These are phyloP conservation scores for Solea senegalensis DNA, from an alignment of 2,113 vertebrate genomes.

Conservation along the genomic window DNA sequence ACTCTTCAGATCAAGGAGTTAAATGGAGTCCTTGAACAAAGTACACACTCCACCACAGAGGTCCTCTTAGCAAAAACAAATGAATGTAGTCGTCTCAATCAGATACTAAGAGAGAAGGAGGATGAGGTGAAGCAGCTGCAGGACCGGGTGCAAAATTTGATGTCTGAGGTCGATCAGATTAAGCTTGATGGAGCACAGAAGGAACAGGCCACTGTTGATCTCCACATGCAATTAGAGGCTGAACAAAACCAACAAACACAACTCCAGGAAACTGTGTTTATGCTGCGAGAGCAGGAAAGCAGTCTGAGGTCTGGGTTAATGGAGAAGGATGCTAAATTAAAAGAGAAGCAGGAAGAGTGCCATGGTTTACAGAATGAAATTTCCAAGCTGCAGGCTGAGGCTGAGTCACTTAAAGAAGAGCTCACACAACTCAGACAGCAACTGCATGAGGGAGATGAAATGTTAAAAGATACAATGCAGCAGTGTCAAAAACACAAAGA, in stretches of 20 bases:
- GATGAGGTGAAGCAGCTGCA: constrained; percentile 64
- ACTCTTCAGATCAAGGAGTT: constrained; percentile 69
- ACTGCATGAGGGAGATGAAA: constrained; percentile 71
- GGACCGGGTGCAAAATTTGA: constrained; percentile 72
- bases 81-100: constrained; percentile 75
- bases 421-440: constrained; percentile 54
- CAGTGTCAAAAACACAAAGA: constrained; percentile 73
- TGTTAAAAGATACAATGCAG: constrained; percentile 50
- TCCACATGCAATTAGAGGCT: constrained; percentile 54
- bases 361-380: constrained; percentile 65
- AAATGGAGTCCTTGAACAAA: constrained; percentile 75
- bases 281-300: constrained; percentile 78
- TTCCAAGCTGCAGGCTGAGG: constrained; percentile 67
- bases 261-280: constrained; percentile 72
- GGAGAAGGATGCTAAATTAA: constrained; percentile 63
- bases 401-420: constrained; percentile 68
- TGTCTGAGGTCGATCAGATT: constrained; percentile 68
- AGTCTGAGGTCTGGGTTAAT: constrained; percentile 67
- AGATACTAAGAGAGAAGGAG: constrained; percentile 75
- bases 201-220: constrained; percentile 64
- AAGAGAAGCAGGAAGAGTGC: constrained; percentile 71
- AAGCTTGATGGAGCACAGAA: constrained; percentile 62
- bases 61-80: constrained; percentile 81
- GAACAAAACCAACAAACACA: constrained; percentile 67
- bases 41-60: constrained; percentile 74